Conservation (phyloP, 2,113 vertebrate genomes). For the Fulica atra region DNA sequence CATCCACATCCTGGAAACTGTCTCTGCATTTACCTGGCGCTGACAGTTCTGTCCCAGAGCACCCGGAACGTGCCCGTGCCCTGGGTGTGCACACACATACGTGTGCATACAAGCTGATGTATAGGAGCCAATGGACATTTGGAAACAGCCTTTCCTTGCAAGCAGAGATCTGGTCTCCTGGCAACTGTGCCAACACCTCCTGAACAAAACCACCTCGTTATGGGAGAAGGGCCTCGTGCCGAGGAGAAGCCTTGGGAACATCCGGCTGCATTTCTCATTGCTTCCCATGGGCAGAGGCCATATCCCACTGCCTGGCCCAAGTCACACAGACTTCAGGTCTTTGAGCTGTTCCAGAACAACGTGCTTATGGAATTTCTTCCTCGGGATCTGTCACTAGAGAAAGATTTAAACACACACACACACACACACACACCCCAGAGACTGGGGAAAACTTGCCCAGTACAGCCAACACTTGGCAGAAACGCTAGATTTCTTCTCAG, state of each 20-base stretch:
- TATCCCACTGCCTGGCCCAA: neutral
- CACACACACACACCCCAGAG: neutral
- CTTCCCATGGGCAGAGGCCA: neutral
- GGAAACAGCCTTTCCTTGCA: neutral
- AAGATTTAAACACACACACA: neutral
- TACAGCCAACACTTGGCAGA: neutral
- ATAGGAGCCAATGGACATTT: neutral
- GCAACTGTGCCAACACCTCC: constrained; percentile 31
- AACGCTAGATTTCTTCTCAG: neutral
- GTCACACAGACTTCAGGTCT: neutral
- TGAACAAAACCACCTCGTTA: neutral
- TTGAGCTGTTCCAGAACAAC: neutral
- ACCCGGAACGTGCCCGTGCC: neutral
- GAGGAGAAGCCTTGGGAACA: neutral
- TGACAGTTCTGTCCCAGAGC: neutral
- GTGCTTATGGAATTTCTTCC: neutral
- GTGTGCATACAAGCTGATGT: neutral
- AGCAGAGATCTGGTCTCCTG: constrained; percentile 35
- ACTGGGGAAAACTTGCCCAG: neutral
- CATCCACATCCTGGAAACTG: neutral
- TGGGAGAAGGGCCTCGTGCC: neutral
- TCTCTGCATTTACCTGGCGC: neutral
- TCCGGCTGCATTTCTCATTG: neutral
- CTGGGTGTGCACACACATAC: neutral
- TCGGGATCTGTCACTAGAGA: neutral